Evolutionary conservation across 2,113 vertebrate species (phyloP).

Genomic region (Muntiacus reevesi): DNA sequence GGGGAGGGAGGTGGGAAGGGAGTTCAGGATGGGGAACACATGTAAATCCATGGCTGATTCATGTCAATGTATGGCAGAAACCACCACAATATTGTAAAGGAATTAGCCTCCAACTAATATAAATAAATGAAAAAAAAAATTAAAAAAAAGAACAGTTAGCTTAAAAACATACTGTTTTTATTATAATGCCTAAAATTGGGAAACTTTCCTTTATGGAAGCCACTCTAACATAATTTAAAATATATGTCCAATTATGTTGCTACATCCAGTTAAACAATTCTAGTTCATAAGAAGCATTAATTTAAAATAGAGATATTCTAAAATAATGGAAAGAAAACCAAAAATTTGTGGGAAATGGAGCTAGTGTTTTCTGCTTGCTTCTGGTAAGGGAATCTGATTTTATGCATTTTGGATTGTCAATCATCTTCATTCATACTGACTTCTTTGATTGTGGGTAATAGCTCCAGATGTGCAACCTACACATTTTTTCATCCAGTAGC

Average conservation of each 20-base stretch:
- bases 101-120: too few species aligned
- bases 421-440: constrained; percentile 39
- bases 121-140: too few species aligned
- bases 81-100: too few species aligned
- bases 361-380: constrained; percentile 12
- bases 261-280: neutral
- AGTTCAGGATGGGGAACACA: too few species aligned
- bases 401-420: constrained; percentile 39
- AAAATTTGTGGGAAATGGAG: neutral
- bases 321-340: neutral
- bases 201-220: neutral
- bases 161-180: neutral
- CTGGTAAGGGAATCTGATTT: neutral
- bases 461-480: constrained; percentile 4
- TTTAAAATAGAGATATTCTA: constrained; percentile 20
- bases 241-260: neutral
- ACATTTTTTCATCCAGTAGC: neutral
- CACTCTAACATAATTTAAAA: neutral
- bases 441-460: constrained; percentile 47
- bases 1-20: too few species aligned
- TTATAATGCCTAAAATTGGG: neutral
- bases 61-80: too few species aligned
- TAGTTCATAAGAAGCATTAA: neutral
- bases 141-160: neutral
- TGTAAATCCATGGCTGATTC: too few species aligned